Conservation (phyloP, 2,797 vertebrate genomes). For the Podarcis lilfordi region DNA sequence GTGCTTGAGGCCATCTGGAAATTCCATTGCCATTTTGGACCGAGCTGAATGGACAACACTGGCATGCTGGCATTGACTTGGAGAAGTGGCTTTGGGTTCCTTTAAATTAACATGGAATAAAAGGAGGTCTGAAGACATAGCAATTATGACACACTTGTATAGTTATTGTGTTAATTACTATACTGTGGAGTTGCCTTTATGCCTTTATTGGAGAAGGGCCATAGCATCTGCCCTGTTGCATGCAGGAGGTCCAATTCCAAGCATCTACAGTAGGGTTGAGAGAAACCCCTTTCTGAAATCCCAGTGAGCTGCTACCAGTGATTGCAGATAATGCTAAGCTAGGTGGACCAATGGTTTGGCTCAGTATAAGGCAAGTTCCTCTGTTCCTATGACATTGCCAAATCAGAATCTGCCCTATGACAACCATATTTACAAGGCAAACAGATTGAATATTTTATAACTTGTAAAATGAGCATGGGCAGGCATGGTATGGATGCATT, state of each 20-base stretch:
- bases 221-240: too few relatives aligned
- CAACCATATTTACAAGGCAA: neutral
- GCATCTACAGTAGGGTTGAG: too few relatives aligned
- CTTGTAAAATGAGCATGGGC: neutral
- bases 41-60: neutral
- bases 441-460: neutral
- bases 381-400: neutral
- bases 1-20: neutral
- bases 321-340: too few relatives aligned
- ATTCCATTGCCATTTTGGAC: neutral
- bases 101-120: neutral
- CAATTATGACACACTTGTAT: neutral
- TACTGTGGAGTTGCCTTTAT: neutral
- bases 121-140: neutral
- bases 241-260: too few relatives aligned
- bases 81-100: neutral
- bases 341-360: too few relatives aligned
- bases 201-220: neutral
- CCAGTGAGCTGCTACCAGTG: too few relatives aligned
- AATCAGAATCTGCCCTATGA: neutral
- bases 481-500: rapidly evolving
- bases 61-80: rapidly evolving
- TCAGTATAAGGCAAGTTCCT: too few relatives aligned
- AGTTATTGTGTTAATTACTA: neutral
- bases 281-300: too few relatives aligned